Conservation (phyloP, 2,113 vertebrate species). For the Carassius carassius region DNA sequence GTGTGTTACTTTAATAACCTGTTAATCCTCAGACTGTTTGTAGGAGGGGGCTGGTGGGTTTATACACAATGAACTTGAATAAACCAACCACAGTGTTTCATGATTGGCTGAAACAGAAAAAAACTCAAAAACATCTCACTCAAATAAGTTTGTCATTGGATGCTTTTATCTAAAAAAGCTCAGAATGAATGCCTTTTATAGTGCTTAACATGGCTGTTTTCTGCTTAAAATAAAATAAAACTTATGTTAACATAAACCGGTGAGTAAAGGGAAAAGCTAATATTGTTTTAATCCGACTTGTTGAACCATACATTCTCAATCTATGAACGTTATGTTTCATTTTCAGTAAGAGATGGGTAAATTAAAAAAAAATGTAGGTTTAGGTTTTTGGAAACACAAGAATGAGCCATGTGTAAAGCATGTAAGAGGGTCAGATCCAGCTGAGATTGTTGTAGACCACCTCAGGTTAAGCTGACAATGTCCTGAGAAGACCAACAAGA, state of each 20-base stretch:
- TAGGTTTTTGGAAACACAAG: not conserved
- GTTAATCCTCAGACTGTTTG: conserved; percentile 66
- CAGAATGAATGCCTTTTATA: not conserved
- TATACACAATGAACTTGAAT: conserved; percentile 69
- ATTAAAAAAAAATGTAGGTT: not conserved
- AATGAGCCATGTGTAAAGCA: not conserved
- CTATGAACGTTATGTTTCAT: not conserved
- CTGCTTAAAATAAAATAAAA: not conserved
- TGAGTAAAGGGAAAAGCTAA: not conserved
- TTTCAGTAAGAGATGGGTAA: not conserved
- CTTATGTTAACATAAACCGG: not conserved
- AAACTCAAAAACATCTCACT: not conserved
- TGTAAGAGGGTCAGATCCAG: conserved; percentile 42
- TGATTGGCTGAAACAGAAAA: conserved; percentile 16
- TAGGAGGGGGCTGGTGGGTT: conserved; percentile 55
- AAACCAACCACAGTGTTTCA: conserved; percentile 29
- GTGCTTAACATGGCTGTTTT: not conserved
- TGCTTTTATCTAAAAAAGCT: not conserved
- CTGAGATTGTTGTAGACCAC: conserved; percentile 69
- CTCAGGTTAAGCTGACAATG: conserved; percentile 73
- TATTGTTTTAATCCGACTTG: not conserved
- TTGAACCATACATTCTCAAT: not conserved
- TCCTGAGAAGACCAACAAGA: conserved; percentile 69
- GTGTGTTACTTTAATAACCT: conserved; percentile 56
- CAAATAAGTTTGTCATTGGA: not conserved